Evolutionary conservation across 2,113 vertebrate species (phyloP).

Genomic region (Corapipo altera): DNA sequence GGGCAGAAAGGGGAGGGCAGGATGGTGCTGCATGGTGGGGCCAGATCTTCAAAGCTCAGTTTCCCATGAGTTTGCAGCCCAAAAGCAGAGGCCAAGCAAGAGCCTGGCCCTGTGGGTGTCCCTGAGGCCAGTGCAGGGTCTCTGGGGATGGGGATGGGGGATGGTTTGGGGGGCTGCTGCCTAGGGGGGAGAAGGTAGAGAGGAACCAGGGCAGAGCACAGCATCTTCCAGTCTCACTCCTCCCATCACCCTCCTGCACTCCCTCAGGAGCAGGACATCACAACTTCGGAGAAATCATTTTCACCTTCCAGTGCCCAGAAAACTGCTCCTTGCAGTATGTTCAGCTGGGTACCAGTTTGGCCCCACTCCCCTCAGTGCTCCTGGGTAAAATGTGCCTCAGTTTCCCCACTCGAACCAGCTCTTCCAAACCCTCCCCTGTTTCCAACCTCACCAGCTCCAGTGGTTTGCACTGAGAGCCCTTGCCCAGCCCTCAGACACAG

Average conservation of each 20-base stretch:
- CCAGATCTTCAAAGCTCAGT: not conserved
- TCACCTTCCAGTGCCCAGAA: not conserved
- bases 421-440: not conserved
- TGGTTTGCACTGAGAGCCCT: not conserved
- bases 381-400: fast-evolving
- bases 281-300: not conserved
- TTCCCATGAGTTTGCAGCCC: not conserved
- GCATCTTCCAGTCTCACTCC: not conserved
- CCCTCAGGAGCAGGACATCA: not conserved
- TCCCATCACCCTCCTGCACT: too few relatives aligned
- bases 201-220: not conserved
- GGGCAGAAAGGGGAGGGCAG: not conserved
- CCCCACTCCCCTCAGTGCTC: not conserved
- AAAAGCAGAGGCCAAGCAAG: not conserved
- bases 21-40: fast-evolving
- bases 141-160: not conserved
- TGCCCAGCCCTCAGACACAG: fast-evolving
- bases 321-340: not conserved
- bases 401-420: not conserved
- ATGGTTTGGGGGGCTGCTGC: not conserved
- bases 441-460: not conserved
- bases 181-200: fast-evolving
- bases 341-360: not conserved
- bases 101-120: not conserved
- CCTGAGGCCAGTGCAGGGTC: fast-evolving